Base-by-base conservation (phyloP, 2,113 vertebrate species). In the Dermatemys mawii region DNA sequence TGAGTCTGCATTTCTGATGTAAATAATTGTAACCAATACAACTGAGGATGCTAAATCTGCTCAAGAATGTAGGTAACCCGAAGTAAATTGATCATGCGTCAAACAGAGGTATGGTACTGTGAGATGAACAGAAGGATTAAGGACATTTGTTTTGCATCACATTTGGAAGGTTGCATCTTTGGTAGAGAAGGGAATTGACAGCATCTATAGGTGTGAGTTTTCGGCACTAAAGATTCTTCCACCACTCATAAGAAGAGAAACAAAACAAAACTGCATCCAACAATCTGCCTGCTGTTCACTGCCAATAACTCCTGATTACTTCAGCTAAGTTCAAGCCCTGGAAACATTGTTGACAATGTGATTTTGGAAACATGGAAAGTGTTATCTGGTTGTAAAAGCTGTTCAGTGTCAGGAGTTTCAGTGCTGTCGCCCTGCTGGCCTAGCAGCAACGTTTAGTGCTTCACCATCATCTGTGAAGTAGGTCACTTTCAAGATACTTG, bases 281-380 rank as follows among this genome's bases (percentile, higher is more conserved):
- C 80, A 82, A 95, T 54, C 81, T 27, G 82, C 95, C 95, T 96
- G 95, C 96, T 98, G 98, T 94, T 90, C 89, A 96, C 98, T 98
- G 98, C 98, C 98, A 98, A 95, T 98, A 94, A 95, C 98, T 98
- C 98, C 97, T 98, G 98, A 98, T 97, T 96, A 98, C 98, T 98
- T 98, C 98, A 98, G 98, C 98, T 98, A 97, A 98, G 98, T 98
- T 97, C 95, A 54, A 81, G 97, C 96, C 94, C 97, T 98, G 97
- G 97, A 98, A 98, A 97, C 96, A 93, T 92, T 96, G 95, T 97
- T 97, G 96, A 98, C 98, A 97, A 96, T 97, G 98, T 98, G 98
- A 99, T 98, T 99, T 99, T 98, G 99, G 98, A 98, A 98, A 98
- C 73, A 96, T 76, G 97, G 96, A 98, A 98, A 98, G 98, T 97